These are phyloP conservation scores for Sicus ferrugineus DNA, from an alignment of 2,888 invertebrate genomes.

Conservation along the genomic window DNA sequence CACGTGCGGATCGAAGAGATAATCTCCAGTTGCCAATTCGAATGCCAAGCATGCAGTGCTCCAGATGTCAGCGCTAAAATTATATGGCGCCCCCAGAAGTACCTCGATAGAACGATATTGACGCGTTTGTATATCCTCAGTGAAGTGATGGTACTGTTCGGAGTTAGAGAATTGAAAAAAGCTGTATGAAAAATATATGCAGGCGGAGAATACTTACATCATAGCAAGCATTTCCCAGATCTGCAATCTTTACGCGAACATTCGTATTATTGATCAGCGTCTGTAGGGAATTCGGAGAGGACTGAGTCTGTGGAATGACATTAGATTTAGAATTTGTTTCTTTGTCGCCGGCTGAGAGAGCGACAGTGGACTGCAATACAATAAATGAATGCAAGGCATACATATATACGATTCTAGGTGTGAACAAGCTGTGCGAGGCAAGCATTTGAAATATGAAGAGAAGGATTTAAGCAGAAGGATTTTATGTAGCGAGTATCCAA, in stretches of 20 bases:
- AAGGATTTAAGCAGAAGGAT: too few relatives aligned
- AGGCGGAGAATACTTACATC: slow-evolving; percentile 65
- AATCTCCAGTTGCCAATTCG: slow-evolving; percentile 87
- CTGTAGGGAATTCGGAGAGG: slow-evolving; percentile 64
- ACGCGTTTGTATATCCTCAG: slow-evolving; percentile 84
- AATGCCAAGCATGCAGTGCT: slow-evolving; percentile 87
- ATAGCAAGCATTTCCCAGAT: slow-evolving; percentile 87
- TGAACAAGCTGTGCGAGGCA: too few relatives aligned
- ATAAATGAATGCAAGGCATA: too few relatives aligned
- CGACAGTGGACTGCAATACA: too few relatives aligned
- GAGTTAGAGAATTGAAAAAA: not conserved
- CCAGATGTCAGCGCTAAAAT: slow-evolving; percentile 85
- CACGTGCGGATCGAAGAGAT: slow-evolving; percentile 83
- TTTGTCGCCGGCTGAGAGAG: too few relatives aligned
- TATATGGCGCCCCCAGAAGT: slow-evolving; percentile 75
- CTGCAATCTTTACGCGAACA: slow-evolving; percentile 81
- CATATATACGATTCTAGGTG: too few relatives aligned
- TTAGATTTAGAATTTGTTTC: slow-evolving; percentile 51
- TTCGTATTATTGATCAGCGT: slow-evolving; percentile 65
- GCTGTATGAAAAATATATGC: not conserved
- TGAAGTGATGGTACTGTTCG: slow-evolving; percentile 75
- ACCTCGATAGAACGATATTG: slow-evolving; percentile 85
- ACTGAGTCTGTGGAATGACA: slow-evolving; percentile 60
- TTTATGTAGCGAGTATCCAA: too few relatives aligned
- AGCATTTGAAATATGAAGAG: too few relatives aligned